Evolutionary conservation across 2,888 invertebrate species (phyloP).

Genomic region (Rapana venosa): DNA sequence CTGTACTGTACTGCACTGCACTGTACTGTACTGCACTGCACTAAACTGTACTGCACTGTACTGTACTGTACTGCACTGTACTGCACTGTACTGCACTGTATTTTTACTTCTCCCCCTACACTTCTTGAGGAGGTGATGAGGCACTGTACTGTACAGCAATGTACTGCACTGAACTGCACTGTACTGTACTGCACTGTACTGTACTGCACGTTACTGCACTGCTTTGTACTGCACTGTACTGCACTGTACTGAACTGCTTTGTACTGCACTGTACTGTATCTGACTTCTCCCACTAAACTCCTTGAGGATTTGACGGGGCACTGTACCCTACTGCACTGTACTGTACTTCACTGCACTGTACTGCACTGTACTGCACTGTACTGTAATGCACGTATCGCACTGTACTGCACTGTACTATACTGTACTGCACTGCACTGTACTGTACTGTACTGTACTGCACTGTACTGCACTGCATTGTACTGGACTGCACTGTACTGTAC

Average conservation of each 20-base stretch:
- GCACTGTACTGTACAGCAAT: background rate
- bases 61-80: background rate
- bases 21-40: conserved; percentile 19
- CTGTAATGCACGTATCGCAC: conserved; percentile 7
- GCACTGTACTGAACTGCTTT: conserved; percentile 47
- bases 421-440: conserved; percentile 12
- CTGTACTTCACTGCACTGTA: conserved; percentile 22
- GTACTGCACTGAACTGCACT: conserved; percentile 16
- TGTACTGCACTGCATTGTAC: conserved; percentile 18
- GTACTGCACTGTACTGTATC: conserved; percentile 6
- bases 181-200: conserved; percentile 13
- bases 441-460: conserved; percentile 19
- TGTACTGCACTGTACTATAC: conserved; percentile 22
- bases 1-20: background rate
- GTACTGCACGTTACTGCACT: conserved; percentile 6
- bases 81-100: conserved; percentile 18
- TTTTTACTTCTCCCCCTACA: background rate
- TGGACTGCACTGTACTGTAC: conserved; percentile 1
- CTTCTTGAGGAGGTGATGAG: too few species aligned
- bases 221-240: conserved; percentile 13
- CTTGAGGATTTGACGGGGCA: too few species aligned
- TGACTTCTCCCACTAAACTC: too few species aligned
- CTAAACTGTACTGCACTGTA: background rate
- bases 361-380: conserved; percentile 17
- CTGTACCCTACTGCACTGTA: conserved; percentile 1